Percentiles rank a stretch among this genome's conserved stretches.
phyloP scores from a whole-genome alignment of 2,888 invertebrate species.

The Metallyticus violacea region DNA sequence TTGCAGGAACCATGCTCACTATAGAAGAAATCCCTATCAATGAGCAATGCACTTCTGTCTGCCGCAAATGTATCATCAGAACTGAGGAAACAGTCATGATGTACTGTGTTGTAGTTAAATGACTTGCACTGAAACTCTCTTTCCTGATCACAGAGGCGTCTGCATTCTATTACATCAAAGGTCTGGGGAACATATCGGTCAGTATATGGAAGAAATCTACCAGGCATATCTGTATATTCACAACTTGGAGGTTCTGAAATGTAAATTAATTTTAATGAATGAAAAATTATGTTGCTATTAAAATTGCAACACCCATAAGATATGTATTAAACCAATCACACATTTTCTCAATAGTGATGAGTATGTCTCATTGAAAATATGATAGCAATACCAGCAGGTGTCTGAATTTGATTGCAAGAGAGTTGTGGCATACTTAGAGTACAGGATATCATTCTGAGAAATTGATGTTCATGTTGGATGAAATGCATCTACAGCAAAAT shows the following conservation, averaged over 20 bases:
- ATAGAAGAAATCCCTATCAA: constrained; percentile 46
- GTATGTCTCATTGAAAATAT: no score
- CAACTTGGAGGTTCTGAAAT: constrained; percentile 46
- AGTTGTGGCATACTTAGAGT: no score
- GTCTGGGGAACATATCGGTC: constrained; percentile 44
- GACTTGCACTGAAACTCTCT: constrained; percentile 46
- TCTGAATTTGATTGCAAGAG: no score
- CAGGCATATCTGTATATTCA: constrained; percentile 46
- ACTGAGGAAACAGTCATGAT: constrained; percentile 46
- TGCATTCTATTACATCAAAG: constrained; percentile 44
- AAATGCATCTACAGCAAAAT: no score
- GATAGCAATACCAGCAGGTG: no score
- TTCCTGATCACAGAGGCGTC: constrained; percentile 46
- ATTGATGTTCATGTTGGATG: no score
- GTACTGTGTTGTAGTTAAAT: constrained; percentile 41
- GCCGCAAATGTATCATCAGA: constrained; percentile 46
- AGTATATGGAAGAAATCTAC: constrained; percentile 45
- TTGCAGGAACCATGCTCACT: constrained; percentile 47
- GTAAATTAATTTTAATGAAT: background rate
- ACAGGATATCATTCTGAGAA: no score
- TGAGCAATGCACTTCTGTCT: constrained; percentile 40
- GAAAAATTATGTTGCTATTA: no score
- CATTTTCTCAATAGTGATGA: no score
- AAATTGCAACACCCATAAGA: no score
- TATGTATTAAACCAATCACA: no score